phyloP scores from a whole-genome alignment of 2,888 invertebrate genomes.

The Dynastes tityus region DNA sequence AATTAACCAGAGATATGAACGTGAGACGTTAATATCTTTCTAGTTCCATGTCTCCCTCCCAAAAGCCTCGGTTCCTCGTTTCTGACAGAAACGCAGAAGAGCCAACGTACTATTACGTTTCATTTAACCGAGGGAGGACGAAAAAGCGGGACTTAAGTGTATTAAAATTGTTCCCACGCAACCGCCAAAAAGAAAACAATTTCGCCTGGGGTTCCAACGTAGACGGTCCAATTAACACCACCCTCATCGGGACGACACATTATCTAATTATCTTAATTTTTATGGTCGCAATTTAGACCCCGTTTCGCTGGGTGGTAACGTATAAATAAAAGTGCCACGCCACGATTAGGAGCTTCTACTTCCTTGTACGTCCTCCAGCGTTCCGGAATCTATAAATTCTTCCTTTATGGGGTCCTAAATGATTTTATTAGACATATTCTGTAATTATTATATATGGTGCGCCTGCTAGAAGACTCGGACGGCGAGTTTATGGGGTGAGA shows the following conservation, averaged over 20 bases:
- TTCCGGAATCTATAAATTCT: conserved; percentile 35
- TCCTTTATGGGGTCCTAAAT: conserved; percentile 37
- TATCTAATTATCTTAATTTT: conserved; percentile 45
- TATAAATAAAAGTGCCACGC: background rate
- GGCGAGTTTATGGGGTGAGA: background rate
- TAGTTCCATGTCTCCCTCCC: background rate
- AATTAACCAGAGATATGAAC: conserved; percentile 19
- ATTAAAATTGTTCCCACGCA: conserved; percentile 35
- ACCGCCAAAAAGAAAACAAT: conserved; percentile 15
- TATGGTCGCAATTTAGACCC: conserved; percentile 26
- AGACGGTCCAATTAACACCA: conserved; percentile 40
- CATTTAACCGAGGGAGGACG: conserved; percentile 1
- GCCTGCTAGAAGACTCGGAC: background rate
- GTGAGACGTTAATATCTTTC: conserved; percentile 1
- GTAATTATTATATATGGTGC: conserved; percentile 38
- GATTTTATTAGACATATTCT: conserved; percentile 36
- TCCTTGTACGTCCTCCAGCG: background rate
- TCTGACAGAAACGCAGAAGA: background rate
- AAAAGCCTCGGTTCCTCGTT: background rate
- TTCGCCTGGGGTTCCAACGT: background rate
- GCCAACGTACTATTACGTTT: background rate
- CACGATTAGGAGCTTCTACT: background rate
- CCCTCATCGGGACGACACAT: conserved; percentile 35
- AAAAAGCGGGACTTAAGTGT: conserved; percentile 10
- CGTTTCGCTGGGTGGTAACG: conserved; percentile 2